These are phyloP conservation scores for Harmothoe impar DNA, from an alignment of 2,888 invertebrate genomes.

Conservation along the genomic window DNA sequence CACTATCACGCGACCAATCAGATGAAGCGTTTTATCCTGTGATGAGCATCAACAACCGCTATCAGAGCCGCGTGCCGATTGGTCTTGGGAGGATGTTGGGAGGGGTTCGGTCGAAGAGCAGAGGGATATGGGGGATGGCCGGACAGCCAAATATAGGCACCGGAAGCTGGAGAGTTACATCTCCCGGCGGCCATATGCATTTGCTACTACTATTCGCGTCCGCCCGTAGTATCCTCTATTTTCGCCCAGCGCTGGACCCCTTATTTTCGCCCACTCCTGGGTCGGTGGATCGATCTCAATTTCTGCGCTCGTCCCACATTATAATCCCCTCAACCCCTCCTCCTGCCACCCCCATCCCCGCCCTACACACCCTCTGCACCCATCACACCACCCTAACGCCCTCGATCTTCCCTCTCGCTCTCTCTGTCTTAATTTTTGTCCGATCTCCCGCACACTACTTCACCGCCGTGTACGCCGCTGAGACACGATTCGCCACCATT, in stretches of 20 bases:
- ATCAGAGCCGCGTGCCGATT: constrained; percentile 31
- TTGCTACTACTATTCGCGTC: too few relatives aligned
- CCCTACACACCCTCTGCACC: not conserved
- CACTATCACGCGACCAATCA: constrained; percentile 55
- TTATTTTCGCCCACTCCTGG: not conserved
- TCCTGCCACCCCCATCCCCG: not conserved
- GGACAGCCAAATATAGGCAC: not conserved
- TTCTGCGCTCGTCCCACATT: not conserved
- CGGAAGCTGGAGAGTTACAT: not conserved
- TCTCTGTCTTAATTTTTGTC: constrained; percentile 30
- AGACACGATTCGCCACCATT: not conserved
- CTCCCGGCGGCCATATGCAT: not conserved
- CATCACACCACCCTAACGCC: constrained; percentile 11
- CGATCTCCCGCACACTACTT: not conserved
- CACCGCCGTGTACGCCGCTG: not conserved
- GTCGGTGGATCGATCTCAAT: constrained; percentile 5
- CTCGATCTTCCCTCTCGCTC: not conserved
- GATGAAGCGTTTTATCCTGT: constrained; percentile 51
- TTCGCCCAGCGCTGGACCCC: not conserved
- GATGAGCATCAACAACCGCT: constrained; percentile 56
- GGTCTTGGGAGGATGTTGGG: constrained; percentile 3
- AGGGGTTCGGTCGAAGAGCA: not conserved
- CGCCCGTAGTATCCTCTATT: not conserved
- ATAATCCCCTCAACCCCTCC: not conserved
- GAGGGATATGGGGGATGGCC: not conserved